Base-by-base conservation (phyloP, 2,113 vertebrate species). In the Callaeas wilsoni region DNA sequence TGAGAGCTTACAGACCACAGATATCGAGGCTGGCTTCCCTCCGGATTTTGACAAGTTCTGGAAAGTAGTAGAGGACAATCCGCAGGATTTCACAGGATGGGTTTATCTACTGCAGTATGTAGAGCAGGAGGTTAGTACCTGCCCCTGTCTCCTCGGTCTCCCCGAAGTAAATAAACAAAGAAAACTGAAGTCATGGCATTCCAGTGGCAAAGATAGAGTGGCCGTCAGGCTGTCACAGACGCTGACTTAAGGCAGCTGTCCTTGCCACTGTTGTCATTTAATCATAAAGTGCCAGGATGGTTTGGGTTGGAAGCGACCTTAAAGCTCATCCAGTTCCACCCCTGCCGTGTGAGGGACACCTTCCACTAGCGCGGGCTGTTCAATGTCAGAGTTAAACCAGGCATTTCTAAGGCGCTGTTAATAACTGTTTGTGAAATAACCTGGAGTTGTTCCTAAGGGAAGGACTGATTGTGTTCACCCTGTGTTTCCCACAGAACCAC, bases 71-170 rank as follows among this genome's bases (percentile, higher is more conserved):
- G 98, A 99, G 90, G 99, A 98, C n/a, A 99, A 99, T 90, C 98
- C 99, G 33, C 99, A 99, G 87, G 99, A 99, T 97, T 99, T 99
- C 97, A 99, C 99, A 15, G 98, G 98, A 60, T 99, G 99, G 99
- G 99, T 99, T 8, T 99, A 99, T 96, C 97, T 99, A 19, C 98
- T 99, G 90, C 99, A 99, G 88, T 99, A 99, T 56, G 98, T 99
- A 32, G 99, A 99, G 96, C 99, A 99, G 97, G 99, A 99, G 99
- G 99, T 99, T 80, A 98, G 98, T 97, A 71, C 37, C 4, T 68
- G 41, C 22, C 49, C 29, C 55, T 26, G 35, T 14, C 14, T 57
- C 30, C 59, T 77, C 62, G 6, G 23, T 10, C 17, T 92, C 9
- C 39, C 33, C 6, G 6, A 67, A 53, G 33, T 19, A 27, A 75